Base-by-base conservation (phyloP, 2,113 vertebrate species). In the Butastur rufipennis region DNA sequence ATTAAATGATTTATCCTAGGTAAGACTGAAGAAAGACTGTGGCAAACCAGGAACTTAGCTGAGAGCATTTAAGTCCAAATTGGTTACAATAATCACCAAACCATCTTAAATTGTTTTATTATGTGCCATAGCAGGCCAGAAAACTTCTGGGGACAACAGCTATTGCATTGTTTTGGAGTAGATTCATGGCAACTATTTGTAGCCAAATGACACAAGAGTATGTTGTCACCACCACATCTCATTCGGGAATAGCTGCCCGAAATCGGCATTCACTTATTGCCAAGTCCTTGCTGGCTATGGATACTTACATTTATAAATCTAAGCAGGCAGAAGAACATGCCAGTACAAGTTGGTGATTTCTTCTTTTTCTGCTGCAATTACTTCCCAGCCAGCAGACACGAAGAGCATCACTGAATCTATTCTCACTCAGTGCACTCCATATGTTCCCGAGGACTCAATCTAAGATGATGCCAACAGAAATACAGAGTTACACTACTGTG, bases 291-390 rank as follows among this genome's bases (percentile, higher is more conserved):
- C 90, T 96, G 85, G 84, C 94, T 65, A 13, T 5, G 36, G 72
- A 43, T 42, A 5, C 58, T 63, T 26, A 14, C 45, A 67, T 59
- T 63, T 75, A 26, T 40, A 67, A 79, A 87, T 48, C 70, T 50
- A 81, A 89, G 84, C 89, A 96, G 86, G 86, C 93, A 94, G 83
- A 29, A 50, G 78, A 88, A 81, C 92, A 71, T 63, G 92, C 90
- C 92, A 94, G 88, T 16, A 88, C 94, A 93, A 95, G 95, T 83
- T 81, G 81, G 93, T 81, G 93, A 92, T 90, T 96, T 95, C 96
- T 95, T 52, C 81, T 83, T 85, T 66, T 78, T 15, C 84, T 93
- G 92, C 82, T 58, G 18, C 90, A 67, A 62, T 94, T 36, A 42
- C 75, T 94, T 78, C 72, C 90, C 96, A 95, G 93, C 26, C 95